A percentile compares a stretch with the other conserved stretches of the same genome.
These are phyloP conservation scores for Propithecus perrieri DNA, from an alignment of 2,797 vertebrate genomes.

Conservation along the genomic window DNA sequence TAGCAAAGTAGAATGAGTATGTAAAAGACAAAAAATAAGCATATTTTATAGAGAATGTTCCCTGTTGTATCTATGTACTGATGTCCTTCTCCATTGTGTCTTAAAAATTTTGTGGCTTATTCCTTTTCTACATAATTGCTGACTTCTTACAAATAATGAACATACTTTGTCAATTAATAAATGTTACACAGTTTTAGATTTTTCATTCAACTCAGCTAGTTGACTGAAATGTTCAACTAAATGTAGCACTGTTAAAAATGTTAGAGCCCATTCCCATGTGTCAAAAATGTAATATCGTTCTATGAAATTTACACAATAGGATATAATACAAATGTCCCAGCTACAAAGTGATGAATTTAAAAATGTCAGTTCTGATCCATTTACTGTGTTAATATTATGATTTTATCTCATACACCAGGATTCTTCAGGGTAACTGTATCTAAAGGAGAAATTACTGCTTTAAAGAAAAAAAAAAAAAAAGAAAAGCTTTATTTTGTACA, in stretches of 20 bases:
- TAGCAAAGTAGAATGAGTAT: conserved; percentile 66
- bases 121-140: conserved; percentile 56
- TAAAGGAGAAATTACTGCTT: neutral
- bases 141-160: conserved; percentile 63
- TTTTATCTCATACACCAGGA: conserved; percentile 8
- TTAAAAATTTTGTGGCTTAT: conserved; percentile 66
- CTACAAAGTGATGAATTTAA: conserved; percentile 20
- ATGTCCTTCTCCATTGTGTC: conserved; percentile 36
- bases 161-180: conserved; percentile 35
- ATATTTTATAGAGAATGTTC: conserved; percentile 43
- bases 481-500: conserved; percentile 3
- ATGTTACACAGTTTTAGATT: conserved; percentile 58
- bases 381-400: conserved; percentile 2
- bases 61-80: conserved; percentile 11
- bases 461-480: neutral
- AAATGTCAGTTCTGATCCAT: conserved; percentile 19
- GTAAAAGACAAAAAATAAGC: conserved; percentile 65
- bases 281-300: conserved; percentile 46
- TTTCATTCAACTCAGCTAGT: conserved; percentile 42
- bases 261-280: conserved; percentile 23
- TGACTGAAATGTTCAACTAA: conserved; percentile 52
- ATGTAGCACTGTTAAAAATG: conserved; percentile 36
- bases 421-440: neutral
- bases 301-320: conserved; percentile 28
- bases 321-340: conserved; percentile 40